These are phyloP conservation scores for Cisticola juncidis DNA, from an alignment of 2,113 vertebrate species.

Conservation along the genomic window DNA sequence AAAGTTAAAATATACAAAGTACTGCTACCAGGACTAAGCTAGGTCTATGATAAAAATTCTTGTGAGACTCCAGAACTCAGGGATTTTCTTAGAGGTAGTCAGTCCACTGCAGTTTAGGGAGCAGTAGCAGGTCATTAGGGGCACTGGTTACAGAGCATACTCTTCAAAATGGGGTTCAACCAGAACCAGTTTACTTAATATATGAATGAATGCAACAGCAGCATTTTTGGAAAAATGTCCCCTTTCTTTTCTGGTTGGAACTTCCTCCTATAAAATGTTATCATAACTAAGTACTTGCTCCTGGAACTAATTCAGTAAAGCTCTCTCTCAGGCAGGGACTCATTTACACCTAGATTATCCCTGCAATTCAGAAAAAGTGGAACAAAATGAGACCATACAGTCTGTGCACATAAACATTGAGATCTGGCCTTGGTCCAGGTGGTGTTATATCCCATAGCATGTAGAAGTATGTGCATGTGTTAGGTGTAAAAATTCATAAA, in stretches of 20 bases:
- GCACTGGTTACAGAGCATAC: neutral
- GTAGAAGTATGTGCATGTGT: neutral
- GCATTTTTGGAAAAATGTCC: neutral
- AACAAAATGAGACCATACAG: conserved; percentile 32
- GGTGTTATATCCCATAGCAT: neutral
- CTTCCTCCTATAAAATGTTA: neutral
- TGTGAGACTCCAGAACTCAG: neutral
- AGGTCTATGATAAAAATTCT: neutral
- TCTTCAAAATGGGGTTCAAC: neutral
- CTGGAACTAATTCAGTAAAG: conserved; percentile 26
- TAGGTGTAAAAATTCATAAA: conserved; percentile 37
- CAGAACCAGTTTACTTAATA: neutral
- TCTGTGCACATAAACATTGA: conserved; percentile 3
- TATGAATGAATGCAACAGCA: neutral
- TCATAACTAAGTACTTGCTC: neutral
- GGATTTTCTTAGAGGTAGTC: neutral
- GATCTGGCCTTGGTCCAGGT: conserved; percentile 2
- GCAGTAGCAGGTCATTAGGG: neutral
- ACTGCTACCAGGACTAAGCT: neutral
- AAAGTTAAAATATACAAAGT: neutral
- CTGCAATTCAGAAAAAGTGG: neutral
- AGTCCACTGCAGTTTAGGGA: neutral
- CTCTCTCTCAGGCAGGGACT: neutral
- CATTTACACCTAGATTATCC: conserved; percentile 28
- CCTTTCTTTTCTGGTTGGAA: conserved; percentile 3